Evolutionary conservation across 2,797 vertebrate species (phyloP).

Genomic region (Peromyscus eremicus): DNA sequence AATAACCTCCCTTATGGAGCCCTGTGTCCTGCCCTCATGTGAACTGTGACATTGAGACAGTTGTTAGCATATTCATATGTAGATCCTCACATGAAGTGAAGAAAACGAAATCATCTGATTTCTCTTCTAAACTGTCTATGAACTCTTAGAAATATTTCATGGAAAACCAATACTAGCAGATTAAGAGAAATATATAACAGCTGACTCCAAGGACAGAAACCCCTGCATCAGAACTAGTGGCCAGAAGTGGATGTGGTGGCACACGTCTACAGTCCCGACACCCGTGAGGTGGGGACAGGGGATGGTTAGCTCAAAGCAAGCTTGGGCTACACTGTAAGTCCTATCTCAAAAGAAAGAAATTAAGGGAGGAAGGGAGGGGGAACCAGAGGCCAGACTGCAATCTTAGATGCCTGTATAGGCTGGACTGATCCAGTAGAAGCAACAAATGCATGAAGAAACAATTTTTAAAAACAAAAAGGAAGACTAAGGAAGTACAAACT

Average conservation of each 20-base stretch:
- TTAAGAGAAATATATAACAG: not conserved
- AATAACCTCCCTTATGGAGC: rapidly evolving
- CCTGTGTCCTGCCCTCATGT: not conserved
- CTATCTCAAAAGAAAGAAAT: not conserved
- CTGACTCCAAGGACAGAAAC: not conserved
- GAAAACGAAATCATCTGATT: not conserved
- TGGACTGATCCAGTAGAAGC: not conserved
- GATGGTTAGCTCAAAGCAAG: not conserved
- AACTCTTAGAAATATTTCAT: not conserved
- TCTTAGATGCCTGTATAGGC: rapidly evolving
- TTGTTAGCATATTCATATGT: not conserved
- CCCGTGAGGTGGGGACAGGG: no score
- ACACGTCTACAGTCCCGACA: no score
- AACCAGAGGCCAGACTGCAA: not conserved
- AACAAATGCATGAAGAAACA: not conserved
- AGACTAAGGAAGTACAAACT: not conserved
- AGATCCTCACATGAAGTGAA: constrained; percentile 18
- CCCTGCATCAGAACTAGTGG: not conserved
- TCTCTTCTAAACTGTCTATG: not conserved
- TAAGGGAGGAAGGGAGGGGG: not conserved
- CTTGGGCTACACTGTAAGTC: not conserved
- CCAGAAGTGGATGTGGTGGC: not conserved
- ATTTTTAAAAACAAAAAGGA: not conserved
- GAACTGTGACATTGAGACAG: not conserved
- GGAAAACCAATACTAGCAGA: not conserved